phyloP scores from a whole-genome alignment of 2,797 vertebrate genomes.

The Halcyon smyrnensis region DNA sequence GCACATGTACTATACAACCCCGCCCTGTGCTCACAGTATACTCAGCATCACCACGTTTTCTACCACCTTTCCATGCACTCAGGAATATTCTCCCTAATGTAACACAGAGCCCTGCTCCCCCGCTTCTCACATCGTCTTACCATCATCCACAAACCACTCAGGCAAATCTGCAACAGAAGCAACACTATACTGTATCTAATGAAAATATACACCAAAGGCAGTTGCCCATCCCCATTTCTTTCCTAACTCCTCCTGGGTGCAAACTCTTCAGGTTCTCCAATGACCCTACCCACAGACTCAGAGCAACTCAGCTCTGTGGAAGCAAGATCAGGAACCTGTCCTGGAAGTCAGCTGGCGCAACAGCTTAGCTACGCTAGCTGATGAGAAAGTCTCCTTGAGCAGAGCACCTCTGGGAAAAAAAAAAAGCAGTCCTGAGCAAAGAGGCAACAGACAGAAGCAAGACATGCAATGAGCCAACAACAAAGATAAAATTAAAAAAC shows the following conservation, averaged over 20 bases:
- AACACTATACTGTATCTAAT: not conserved
- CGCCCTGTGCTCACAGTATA: fast-evolving
- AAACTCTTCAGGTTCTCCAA: not conserved
- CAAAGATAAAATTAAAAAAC: not conserved
- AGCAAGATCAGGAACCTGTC: not conserved
- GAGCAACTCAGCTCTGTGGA: not conserved
- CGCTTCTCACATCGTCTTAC: not conserved
- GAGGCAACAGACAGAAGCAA: not conserved
- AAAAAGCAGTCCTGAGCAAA: not conserved
- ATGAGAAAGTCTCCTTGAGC: not conserved
- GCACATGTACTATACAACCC: fast-evolving
- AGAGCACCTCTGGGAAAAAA: not conserved
- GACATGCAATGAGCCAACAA: not conserved
- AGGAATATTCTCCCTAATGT: not conserved
- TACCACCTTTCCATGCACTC: not conserved
- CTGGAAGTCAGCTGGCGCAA: not conserved
- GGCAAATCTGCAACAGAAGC: not conserved
- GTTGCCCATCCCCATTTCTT: not conserved
- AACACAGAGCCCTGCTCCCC: not conserved
- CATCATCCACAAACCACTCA: fast-evolving
- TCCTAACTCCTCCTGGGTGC: not conserved
- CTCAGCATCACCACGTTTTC: not conserved
- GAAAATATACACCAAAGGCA: not conserved
- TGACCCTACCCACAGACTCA: not conserved
- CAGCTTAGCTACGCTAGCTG: not conserved